Percentiles rank a stretch among this genome's conserved stretches.
These are phyloP conservation scores for Boloria selene DNA, from an alignment of 2,888 invertebrate genomes.

Conservation along the genomic window DNA sequence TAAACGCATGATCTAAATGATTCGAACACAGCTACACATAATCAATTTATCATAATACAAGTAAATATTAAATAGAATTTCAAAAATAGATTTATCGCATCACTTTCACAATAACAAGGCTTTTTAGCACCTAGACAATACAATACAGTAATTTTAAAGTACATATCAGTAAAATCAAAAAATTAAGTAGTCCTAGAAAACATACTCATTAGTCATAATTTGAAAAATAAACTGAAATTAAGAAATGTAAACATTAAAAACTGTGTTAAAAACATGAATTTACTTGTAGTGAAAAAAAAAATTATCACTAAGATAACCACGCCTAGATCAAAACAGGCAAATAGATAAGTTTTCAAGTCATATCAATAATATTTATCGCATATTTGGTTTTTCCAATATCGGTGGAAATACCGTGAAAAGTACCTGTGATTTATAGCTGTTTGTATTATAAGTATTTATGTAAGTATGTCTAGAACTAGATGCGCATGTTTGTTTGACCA, in stretches of 20 bases:
- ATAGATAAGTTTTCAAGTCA: constrained; percentile 14
- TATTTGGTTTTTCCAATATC: constrained; percentile 14
- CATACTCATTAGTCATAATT: background rate
- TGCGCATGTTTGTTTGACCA: no score
- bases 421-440: no score
- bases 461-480: no score
- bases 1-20: constrained; percentile 28
- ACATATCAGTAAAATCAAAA: background rate
- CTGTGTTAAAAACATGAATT: no score
- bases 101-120: constrained; percentile 23
- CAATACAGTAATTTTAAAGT: background rate
- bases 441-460: no score
- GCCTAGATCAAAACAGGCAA: background rate
- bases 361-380: constrained; percentile 14
- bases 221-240: no score
- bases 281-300: no score
- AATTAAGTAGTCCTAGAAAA: background rate
- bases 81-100: constrained; percentile 26
- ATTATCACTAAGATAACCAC: no score
- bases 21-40: constrained; percentile 28
- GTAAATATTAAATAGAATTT: constrained; percentile 35
- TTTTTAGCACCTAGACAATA: constrained; percentile 27
- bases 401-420: no score
- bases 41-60: constrained; percentile 5
- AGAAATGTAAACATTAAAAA: no score